A percentile compares a stretch with the other conserved stretches of the same genome.
Evolutionary conservation across 1,140 invertebrate genomes (phyloP).

Genomic region (Drosophila sechellia): DNA sequence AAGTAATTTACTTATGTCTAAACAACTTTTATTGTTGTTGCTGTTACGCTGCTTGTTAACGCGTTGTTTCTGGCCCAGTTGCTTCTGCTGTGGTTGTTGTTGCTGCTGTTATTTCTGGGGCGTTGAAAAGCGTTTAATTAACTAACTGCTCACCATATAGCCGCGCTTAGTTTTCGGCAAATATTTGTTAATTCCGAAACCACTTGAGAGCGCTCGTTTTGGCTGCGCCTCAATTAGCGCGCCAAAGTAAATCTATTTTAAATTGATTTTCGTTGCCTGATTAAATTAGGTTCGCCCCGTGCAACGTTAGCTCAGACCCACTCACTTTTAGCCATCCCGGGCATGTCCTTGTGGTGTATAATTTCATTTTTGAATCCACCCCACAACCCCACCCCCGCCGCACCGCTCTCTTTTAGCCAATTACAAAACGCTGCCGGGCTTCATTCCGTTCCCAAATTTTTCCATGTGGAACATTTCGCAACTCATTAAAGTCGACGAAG

Average conservation of each 20-base stretch:
- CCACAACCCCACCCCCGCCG: not conserved
- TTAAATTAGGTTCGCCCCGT: conserved; percentile 62
- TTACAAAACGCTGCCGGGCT: conserved; percentile 47
- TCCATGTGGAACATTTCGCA: conserved; percentile 52
- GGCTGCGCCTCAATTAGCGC: conserved; percentile 67
- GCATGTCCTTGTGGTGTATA: conserved; percentile 46
- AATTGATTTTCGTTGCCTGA: conserved; percentile 78
- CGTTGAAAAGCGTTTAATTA: conserved; percentile 72
- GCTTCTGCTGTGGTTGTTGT: conserved; percentile 11
- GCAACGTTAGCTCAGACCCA: not conserved
- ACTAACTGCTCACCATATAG: conserved; percentile 45
- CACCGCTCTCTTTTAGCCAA: conserved; percentile 32
- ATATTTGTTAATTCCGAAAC: conserved; percentile 68
- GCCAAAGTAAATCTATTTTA: conserved; percentile 75
- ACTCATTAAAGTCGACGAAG: conserved; percentile 57
- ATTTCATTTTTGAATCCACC: conserved; percentile 38
- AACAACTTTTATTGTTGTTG: conserved; percentile 51
- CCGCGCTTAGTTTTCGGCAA: conserved; percentile 61
- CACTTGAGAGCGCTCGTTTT: not conserved
- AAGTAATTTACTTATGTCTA: conserved; percentile 74
- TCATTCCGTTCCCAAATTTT: conserved; percentile 41
- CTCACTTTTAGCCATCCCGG: not conserved
- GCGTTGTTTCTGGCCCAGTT: conserved; percentile 8
- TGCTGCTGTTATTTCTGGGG: conserved; percentile 25
- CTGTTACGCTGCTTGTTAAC: conserved; percentile 27